These are phyloP conservation scores for Pholis gunnellus DNA, from an alignment of 2,113 vertebrate genomes.

Conservation along the genomic window DNA sequence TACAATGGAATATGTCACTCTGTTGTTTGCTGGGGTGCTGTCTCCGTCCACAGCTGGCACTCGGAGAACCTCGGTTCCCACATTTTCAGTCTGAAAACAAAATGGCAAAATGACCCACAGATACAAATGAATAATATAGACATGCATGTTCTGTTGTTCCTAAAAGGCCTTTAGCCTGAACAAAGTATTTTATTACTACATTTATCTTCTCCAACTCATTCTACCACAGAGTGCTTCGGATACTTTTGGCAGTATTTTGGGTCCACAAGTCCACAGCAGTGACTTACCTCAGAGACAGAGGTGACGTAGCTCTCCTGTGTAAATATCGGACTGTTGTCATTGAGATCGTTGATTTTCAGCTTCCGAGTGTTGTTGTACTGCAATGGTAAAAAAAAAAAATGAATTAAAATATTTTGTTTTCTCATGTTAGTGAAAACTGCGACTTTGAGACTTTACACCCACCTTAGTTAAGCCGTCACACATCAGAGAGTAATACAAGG, in stretches of 20 bases:
- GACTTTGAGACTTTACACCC: constrained; percentile 6
- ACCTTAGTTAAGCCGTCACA: constrained; percentile 47
- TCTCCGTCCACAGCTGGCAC: constrained; percentile 82
- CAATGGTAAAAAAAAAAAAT: neutral
- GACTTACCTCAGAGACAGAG: constrained; percentile 81
- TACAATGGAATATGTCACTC: constrained; percentile 78
- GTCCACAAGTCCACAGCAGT: neutral
- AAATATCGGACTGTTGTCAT: constrained; percentile 83
- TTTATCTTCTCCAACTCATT: neutral
- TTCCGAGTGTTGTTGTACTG: constrained; percentile 61
- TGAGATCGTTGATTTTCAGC: constrained; percentile 67
- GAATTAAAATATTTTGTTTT: neutral
- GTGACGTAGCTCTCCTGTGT: constrained; percentile 26
- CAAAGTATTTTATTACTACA: neutral
- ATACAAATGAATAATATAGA: neutral
- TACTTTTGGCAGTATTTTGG: neutral
- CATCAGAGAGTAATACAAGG: constrained; percentile 64
- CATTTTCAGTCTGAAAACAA: constrained; percentile 8
- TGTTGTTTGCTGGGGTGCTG: constrained; percentile 48
- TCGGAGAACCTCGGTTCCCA: constrained; percentile 63
- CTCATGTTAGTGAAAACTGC: neutral
- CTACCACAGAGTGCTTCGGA: neutral
- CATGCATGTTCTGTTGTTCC: neutral
- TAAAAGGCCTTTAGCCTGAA: neutral
- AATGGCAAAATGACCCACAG: neutral